These are phyloP conservation scores for Listronotus oregonensis DNA, from an alignment of 1,140 invertebrate genomes.

Conservation along the genomic window DNA sequence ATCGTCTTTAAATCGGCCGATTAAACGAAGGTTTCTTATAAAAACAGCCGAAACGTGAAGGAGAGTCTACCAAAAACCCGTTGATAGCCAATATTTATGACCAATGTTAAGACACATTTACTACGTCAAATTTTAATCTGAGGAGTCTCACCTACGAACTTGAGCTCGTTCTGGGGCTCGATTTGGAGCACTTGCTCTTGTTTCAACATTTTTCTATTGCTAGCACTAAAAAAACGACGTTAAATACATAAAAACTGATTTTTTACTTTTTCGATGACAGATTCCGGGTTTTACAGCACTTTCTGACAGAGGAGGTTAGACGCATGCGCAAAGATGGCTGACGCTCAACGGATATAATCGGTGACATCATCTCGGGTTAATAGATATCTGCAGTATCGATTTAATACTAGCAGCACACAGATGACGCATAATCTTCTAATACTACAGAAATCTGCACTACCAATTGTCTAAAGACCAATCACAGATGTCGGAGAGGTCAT, in stretches of 20 bases:
- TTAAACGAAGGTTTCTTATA: neutral
- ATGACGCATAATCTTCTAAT: too few species aligned
- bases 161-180: slow-evolving; percentile 73
- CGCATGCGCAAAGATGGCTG: slow-evolving; percentile 40
- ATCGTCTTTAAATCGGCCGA: neutral
- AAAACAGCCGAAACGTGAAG: neutral
- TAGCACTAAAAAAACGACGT: slow-evolving; percentile 42
- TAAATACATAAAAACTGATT: slow-evolving; percentile 43
- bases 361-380: slow-evolving; percentile 1
- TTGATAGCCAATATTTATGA: slow-evolving; percentile 39
- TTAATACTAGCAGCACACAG: too few species aligned
- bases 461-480: too few species aligned
- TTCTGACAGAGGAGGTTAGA: slow-evolving; percentile 43
- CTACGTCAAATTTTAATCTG: slow-evolving; percentile 36
- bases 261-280: slow-evolving; percentile 45
- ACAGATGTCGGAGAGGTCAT: too few species aligned
- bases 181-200: slow-evolving; percentile 71
- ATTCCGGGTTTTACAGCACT: slow-evolving; percentile 51
- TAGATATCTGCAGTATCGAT: neutral
- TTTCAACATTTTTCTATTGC: slow-evolving; percentile 50
- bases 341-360: neutral
- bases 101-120: slow-evolving; percentile 21
- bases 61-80: slow-evolving; percentile 18
- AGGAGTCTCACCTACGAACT: slow-evolving; percentile 69
- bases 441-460: too few species aligned